Base-by-base conservation (phyloP, 2,797 vertebrate genomes). In the Hirundo rustica region DNA sequence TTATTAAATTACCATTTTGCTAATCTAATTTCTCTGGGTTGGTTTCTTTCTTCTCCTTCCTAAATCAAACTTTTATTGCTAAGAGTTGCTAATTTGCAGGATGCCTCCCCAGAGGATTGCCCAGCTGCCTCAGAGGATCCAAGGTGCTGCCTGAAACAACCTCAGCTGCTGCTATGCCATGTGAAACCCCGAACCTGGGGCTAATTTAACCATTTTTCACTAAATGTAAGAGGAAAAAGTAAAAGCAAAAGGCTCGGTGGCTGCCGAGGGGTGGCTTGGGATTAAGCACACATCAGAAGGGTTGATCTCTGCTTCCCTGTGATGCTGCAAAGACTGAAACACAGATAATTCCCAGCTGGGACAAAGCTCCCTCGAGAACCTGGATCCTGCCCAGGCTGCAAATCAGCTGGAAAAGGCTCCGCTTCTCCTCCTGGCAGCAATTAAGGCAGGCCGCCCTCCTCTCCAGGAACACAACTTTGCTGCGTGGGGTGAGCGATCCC, bases 1-100 rank as follows among this genome's bases (percentile, higher is more conserved):
- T 89, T 79, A 88, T 77, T 48, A 22, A 79, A 77, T 88, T 67
- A 83, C 61, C 84, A 22, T 94, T 93, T 82, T 93, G 91, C 85
- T 92, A 89, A 92, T 55, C 38, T 74, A 48, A 85, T 36, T 30
- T 71, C 50, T 86, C 88, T 27, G 10, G 19, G 15, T 58, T 72
- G 18, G 13, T 29, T 77, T 47, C 16, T 60, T 53, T 17, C 34
- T 57, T 36, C 15, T 3, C 22, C 36, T 80, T 74, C 65, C 76
- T 67, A 82, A 82, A 85, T 64, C 60, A 71, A 85, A 45, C 67
- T 86, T 91, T 88, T 91, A 91, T 83, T 15, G 19, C 89, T 85
- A 91, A 89, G 87, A 91, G 89, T 80, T 91, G 81, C 44, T 92
- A 51, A 71, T 95, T 64, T 61, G 60, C 72, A 77, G 55, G 81